Base-by-base conservation (phyloP, 2,888 invertebrate genomes). In the Notodromas monacha region DNA sequence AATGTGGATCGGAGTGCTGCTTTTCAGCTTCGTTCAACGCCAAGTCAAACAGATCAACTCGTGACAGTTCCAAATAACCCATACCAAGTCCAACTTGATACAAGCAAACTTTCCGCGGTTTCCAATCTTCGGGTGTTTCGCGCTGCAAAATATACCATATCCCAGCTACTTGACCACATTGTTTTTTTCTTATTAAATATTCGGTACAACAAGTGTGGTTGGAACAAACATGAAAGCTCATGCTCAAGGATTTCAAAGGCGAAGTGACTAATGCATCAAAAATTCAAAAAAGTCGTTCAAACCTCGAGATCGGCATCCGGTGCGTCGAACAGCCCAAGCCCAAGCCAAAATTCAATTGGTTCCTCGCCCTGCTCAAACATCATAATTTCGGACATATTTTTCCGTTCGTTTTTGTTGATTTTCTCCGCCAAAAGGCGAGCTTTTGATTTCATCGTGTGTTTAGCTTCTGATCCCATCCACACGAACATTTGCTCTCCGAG, bases 21-120 rank as follows among this genome's bases (percentile, higher is more conserved):
- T n/a, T n/a, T n/a, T n/a, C n/a, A n/a, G n/a, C n/a, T n/a, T n/a
- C n/a, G n/a, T n/a, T n/a, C n/a, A n/a, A n/a, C n/a, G n/a, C n/a
- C n/a, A n/a, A n/a, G n/a, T n/a, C n/a, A n/a, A n/a, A n/a, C 8
- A 21, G 21, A 8, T 27, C 27, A 27, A 51, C 74, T 56, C 96
- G 96, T 3, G 92, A 92, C 41, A 96, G 55, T 52, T 99, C 96
- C 40, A 96, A 54, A 50, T 89, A 99, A 1, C 96, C 96, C 77
- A 86, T 89, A 29, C 96, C 92, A 10, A 96, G 60, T 42, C 81
- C 74, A 32, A 96, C 81, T 54, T 79, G 72, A 54, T 89, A 92
- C 32, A 92, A 51, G 4, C 74, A 61, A 1, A 84, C 69, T 10
- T 57, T 46, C 21, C n/a, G 6, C n/a, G 6, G 6, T 21, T 21